A percentile compares a stretch with the other conserved stretches of the same genome.
These are phyloP conservation scores for Lytechinus pictus DNA, from an alignment of 35 echinoderm and acorn worm species.

Conservation along the genomic window DNA sequence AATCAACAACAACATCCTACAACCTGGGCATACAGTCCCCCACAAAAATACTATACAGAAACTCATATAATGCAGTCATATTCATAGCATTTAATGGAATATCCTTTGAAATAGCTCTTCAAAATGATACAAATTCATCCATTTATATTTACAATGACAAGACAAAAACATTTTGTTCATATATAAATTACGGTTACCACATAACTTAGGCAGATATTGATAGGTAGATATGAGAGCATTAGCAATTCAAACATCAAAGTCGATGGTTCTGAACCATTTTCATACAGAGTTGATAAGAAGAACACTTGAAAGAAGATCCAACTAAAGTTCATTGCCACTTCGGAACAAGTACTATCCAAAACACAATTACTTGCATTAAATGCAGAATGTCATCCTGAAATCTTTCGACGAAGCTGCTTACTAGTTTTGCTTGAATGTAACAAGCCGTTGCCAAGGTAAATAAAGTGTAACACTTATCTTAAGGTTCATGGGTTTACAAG, in stretches of 20 bases:
- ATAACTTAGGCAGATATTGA: neutral
- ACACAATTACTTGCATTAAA: too few relatives aligned
- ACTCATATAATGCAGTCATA: neutral
- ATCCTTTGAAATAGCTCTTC: neutral
- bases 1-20: too few relatives aligned
- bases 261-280: neutral
- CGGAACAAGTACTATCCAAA: neutral
- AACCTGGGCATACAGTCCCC: too few relatives aligned
- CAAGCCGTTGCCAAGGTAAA: too few relatives aligned
- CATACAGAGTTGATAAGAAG: neutral
- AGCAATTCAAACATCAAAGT: neutral
- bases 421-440: too few relatives aligned
- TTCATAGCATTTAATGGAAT: conserved; percentile 4
- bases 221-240: neutral
- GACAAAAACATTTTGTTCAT: neutral
- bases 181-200: neutral
- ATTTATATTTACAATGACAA: neutral
- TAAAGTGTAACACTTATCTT: too few relatives aligned
- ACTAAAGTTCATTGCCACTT: neutral
- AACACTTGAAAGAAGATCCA: neutral
- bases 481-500: too few relatives aligned
- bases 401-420: too few relatives aligned
- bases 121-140: neutral
- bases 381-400: too few relatives aligned
- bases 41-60: neutral